Percentiles rank a stretch among this genome's conserved stretches.
Evolutionary conservation across 2,888 invertebrate species (phyloP).

Genomic region (Iselma pallidipennis): DNA sequence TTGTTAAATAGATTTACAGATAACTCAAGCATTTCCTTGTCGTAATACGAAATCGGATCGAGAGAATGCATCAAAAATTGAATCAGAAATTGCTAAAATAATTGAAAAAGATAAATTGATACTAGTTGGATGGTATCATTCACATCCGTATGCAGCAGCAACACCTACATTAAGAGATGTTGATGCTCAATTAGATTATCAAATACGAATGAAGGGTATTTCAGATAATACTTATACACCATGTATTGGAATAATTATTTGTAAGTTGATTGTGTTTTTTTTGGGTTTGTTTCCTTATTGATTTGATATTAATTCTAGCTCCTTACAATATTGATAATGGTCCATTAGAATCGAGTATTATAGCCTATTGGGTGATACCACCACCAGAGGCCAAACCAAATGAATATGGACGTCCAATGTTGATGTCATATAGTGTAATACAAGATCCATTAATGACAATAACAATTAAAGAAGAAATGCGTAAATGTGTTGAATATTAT

Average conservation of each 20-base stretch:
- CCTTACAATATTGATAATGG: conserved; percentile 82
- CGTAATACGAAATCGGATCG: conserved; percentile 79
- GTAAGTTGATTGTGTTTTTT: conserved; percentile 66
- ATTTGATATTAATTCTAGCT: conserved; percentile 60
- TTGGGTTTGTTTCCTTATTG: not conserved
- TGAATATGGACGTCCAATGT: conserved; percentile 91
- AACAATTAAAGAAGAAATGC: conserved; percentile 84
- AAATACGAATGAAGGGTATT: conserved; percentile 91
- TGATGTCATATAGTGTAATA: conserved; percentile 82
- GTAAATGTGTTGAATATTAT: conserved; percentile 84
- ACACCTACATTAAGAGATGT: conserved; percentile 88
- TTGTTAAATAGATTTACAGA: conserved; percentile 71
- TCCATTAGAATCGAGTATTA: conserved; percentile 79
- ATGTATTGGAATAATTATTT: conserved; percentile 89
- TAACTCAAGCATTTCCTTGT: conserved; percentile 89
- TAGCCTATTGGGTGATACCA: conserved; percentile 95
- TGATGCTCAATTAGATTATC: conserved; percentile 91
- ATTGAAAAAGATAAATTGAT: conserved; percentile 82
- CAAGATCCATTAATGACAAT: conserved; percentile 81
- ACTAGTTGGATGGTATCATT: conserved; percentile 95
- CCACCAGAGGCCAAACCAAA: conserved; percentile 90
- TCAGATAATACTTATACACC: conserved; percentile 92
- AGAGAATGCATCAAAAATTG: conserved; percentile 75
- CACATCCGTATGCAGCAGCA: conserved; percentile 85
- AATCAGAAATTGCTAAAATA: conserved; percentile 79